Evolutionary conservation across 2,888 invertebrate genomes (phyloP), one percentile per base, ranked within the genome.

Genomic region (Troides helena): DNA sequence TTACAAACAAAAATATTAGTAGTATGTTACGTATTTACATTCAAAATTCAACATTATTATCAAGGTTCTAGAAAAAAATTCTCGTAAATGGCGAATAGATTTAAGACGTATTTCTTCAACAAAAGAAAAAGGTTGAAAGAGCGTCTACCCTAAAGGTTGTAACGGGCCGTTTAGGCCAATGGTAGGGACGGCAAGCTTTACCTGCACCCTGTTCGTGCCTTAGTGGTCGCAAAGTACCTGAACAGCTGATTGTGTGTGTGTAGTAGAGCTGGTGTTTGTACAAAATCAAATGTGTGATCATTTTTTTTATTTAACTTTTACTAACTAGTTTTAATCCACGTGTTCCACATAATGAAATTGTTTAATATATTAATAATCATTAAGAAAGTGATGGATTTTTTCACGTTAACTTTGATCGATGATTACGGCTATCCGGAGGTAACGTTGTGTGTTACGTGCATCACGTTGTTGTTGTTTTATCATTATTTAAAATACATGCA

Each of bases 201-300:
- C 88, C 89, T 89, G 89, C 81, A 73, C 80, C 81, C 83, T 73
- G 68, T 71, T 71, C 68, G 43, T 7, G 14, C 30, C 36, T 68
- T 59, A 43, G 65, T 43, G 67, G 46, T 66, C 64, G 25, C 53
- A 36, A 56, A 65, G 58, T 50, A 65, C 53, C 65, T 39, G 39
- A 67, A 70, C 70, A 70, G 70, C 70, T 67, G 70, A 67, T 70
- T 65, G 23, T 50, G 61, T 43, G 59, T 65, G 23, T 21, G 21
- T 21, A 21, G 21, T 50, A 61, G 43, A 30, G 30, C 25, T 7
- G 58, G 46, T 65, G 58, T 62, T 66, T 62, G 74, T 67, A 75
- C 75, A 67, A 74, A 78, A 10, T 57, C 23, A 7, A 58, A 23
- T 58, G 10, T 58, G 23, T 58, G n/a, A 21, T 56, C 7, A n/a